Conservation (phyloP, 2,888 invertebrate species). For the Omphaloscelis lunosa region DNA sequence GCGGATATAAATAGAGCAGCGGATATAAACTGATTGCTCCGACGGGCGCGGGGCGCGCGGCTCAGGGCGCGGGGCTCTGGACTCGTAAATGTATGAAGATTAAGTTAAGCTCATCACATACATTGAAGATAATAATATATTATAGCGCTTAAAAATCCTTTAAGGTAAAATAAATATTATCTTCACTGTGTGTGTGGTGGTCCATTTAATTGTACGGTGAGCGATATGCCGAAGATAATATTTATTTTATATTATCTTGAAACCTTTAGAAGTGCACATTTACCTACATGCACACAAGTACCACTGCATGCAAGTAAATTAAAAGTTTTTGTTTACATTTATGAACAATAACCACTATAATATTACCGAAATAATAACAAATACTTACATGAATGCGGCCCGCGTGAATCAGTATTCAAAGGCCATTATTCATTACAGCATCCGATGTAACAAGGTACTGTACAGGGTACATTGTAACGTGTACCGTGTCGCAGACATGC, state of each 20-base stretch:
- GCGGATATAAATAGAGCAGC: slow-evolving; percentile 38
- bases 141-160: too few species aligned
- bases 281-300: neutral
- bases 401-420: neutral
- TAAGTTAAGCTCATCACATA: too few species aligned
- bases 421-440: slow-evolving; percentile 40
- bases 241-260: too few species aligned
- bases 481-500: too few species aligned
- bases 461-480: too few species aligned
- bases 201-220: too few species aligned
- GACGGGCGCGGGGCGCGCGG: neutral
- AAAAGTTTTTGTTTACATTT: neutral
- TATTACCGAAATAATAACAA: slow-evolving; percentile 18
- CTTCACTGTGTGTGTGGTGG: too few species aligned
- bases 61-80: neutral
- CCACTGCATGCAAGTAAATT: too few species aligned
- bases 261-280: neutral
- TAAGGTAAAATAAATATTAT: too few species aligned
- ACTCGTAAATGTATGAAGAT: neutral
- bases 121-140: too few species aligned
- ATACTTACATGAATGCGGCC: slow-evolving; percentile 2
- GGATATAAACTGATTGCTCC: slow-evolving; percentile 46
- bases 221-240: too few species aligned
- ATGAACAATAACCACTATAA: slow-evolving; percentile 3
- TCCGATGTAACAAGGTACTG: slow-evolving; percentile 18